These are phyloP conservation scores for Alentia gelatinosa DNA, from an alignment of 2,888 invertebrate species.

Conservation along the genomic window DNA sequence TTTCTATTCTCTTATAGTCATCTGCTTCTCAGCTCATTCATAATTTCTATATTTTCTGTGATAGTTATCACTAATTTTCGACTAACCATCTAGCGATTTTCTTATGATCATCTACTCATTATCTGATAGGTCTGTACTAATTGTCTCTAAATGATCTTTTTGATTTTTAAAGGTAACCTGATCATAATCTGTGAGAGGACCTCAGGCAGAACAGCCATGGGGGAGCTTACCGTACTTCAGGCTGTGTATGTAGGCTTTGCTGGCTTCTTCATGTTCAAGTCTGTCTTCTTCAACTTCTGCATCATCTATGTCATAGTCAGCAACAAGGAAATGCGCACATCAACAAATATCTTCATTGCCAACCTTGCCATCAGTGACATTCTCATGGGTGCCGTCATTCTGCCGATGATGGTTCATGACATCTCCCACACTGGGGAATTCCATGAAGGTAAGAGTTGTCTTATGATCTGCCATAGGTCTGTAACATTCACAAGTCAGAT, in stretches of 20 bases:
- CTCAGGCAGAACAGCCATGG: not conserved
- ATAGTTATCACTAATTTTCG: too few relatives aligned
- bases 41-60: too few relatives aligned
- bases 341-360: conserved; percentile 72
- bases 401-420: conserved; percentile 74
- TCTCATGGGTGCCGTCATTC: conserved; percentile 68
- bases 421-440: conserved; percentile 69
- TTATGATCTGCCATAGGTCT: too few relatives aligned
- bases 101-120: too few relatives aligned
- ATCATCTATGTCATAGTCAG: conserved; percentile 68
- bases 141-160: too few relatives aligned
- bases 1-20: too few relatives aligned
- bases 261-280: conserved; percentile 56
- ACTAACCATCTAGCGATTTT: too few relatives aligned
- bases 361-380: conserved; percentile 74
- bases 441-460: conserved; percentile 69
- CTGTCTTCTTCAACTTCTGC: conserved; percentile 63
- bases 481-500: too few relatives aligned
- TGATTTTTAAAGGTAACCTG: too few relatives aligned
- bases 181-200: too few relatives aligned
- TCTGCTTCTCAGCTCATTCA: too few relatives aligned
- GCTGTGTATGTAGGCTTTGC: not conserved
- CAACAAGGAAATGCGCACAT: conserved; percentile 67
- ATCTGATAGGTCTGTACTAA: too few relatives aligned
- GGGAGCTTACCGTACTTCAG: not conserved